Evolutionary conservation across 1,140 invertebrate genomes (phyloP), one percentile per base, ranked within the genome.

Genomic region (Watersipora subatra): DNA sequence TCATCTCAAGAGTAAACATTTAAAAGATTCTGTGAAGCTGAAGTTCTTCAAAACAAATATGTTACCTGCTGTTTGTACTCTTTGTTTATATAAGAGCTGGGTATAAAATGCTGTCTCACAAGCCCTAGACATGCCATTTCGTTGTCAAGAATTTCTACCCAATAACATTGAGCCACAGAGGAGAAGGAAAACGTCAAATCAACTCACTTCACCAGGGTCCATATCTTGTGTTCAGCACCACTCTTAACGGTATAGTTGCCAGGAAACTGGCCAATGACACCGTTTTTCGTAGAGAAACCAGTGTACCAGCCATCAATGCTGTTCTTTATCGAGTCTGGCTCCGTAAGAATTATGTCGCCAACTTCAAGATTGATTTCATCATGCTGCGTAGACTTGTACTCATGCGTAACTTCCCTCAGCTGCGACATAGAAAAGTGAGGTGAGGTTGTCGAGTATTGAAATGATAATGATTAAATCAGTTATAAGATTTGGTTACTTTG

Each of bases 271-370:
- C 58, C 58, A 25, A 59, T 28, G 7, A 12, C 22, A 22, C 58
- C 58, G 22, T 24, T 59, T 24, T 12, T 7, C 22, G 17, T 12
- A 25, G 58, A 59, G 22, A 28, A 25, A 17, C 58, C 58, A 12
- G 22, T 59, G 58, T 59, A 59, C 58, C 58, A 59, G 7, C 58
- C 58, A 22, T 59, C 58, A 12, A 59, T 59, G 58, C 58, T 59
- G 58, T 59, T 22, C 7, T 24, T 7, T 12, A 59, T 28, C 7
- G 22, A 25, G 58, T 59, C 58, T 22, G 22, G 17, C 22, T 59
- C 58, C 22, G 58, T 59, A 24, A 59, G 58, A 28, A 59, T 59
- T 7, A 22, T 59, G 22, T 59, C 58, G 7, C 58, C 58, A 28
- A 59, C 58, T 12, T 24, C 27, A 12, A 59, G 22, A 17, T 59